Evolutionary conservation across 2,113 vertebrate species (phyloP).

Genomic region (Labrus mixtus): DNA sequence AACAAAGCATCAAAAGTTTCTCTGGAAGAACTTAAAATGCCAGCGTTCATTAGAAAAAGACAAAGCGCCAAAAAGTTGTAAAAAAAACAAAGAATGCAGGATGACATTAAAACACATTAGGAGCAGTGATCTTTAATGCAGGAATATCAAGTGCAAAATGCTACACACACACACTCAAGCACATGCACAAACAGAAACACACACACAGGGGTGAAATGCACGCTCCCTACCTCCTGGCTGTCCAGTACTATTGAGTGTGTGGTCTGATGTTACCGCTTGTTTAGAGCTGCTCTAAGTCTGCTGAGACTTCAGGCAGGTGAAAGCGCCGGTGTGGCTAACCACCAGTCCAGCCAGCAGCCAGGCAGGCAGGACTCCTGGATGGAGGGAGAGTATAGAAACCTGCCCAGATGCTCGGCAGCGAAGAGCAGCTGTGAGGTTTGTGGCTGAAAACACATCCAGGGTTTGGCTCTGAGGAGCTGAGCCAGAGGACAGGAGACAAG

Average conservation of each 20-base stretch:
- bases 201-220: conserved; percentile 13
- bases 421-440: conserved; percentile 70
- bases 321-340: conserved; percentile 67
- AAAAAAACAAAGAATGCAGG: not conserved
- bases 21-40: conserved; percentile 41
- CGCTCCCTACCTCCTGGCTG: conserved; percentile 58
- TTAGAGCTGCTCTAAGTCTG: conserved; percentile 52
- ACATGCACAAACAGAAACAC: conserved; percentile 23
- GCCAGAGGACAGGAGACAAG: not conserved
- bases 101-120: no score
- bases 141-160: not conserved
- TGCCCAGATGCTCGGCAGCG: conserved; percentile 59
- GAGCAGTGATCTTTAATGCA: not conserved
- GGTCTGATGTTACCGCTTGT: conserved; percentile 61
- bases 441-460: conserved; percentile 55
- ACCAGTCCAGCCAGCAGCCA: conserved; percentile 40
- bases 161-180: conserved; percentile 28
- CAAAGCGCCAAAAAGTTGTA: conserved; percentile 10
- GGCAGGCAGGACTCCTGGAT: conserved; percentile 30
- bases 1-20: not conserved
- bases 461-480: conserved; percentile 44
- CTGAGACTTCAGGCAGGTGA: conserved; percentile 63
- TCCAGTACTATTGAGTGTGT: conserved; percentile 55
- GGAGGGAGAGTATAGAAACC: conserved; percentile 27
- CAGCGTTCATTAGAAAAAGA: conserved; percentile 27